Evolutionary conservation across 2,888 invertebrate species (phyloP).

Genomic region (Pyrocoelia pectoralis): DNA sequence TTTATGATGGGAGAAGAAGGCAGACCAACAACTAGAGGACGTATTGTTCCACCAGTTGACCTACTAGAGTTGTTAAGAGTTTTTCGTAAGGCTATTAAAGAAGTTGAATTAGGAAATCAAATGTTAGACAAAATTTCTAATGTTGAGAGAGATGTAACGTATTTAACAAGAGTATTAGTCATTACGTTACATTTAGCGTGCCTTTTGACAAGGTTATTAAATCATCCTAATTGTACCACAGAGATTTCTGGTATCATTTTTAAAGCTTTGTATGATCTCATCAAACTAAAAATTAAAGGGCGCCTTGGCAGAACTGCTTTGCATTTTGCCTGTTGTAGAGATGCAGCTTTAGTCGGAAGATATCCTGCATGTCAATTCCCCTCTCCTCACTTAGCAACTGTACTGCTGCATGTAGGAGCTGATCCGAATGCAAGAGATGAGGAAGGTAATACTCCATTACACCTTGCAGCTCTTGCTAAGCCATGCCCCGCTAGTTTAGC

Average conservation of each 20-base stretch:
- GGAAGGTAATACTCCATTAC: constrained; percentile 87
- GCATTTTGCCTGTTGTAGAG: constrained; percentile 86
- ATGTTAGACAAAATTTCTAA: constrained; percentile 67
- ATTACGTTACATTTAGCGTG: constrained; percentile 87
- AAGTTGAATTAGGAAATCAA: constrained; percentile 72
- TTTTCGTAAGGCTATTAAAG: constrained; percentile 81
- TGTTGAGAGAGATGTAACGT: constrained; percentile 76
- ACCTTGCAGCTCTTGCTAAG: constrained; percentile 78
- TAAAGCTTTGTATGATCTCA: constrained; percentile 77
- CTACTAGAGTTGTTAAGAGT: constrained; percentile 85
- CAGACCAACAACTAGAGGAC: constrained; percentile 65
- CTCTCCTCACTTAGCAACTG: constrained; percentile 72
- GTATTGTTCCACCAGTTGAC: constrained; percentile 81
- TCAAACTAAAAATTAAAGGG: constrained; percentile 71
- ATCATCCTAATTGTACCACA: constrained; percentile 50
- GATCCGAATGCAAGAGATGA: constrained; percentile 81
- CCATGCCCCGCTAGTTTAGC: constrained; percentile 78
- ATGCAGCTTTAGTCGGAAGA: constrained; percentile 73
- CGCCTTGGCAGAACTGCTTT: constrained; percentile 74
- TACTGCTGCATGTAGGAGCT: constrained; percentile 81
- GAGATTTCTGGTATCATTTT: constrained; percentile 68
- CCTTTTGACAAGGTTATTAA: constrained; percentile 73
- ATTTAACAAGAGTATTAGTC: constrained; percentile 84
- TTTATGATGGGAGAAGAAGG: constrained; percentile 93
- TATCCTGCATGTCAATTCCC: constrained; percentile 77